These are phyloP conservation scores for Phataginus tetradactyla DNA, from an alignment of 2,797 vertebrate genomes.

Conservation along the genomic window DNA sequence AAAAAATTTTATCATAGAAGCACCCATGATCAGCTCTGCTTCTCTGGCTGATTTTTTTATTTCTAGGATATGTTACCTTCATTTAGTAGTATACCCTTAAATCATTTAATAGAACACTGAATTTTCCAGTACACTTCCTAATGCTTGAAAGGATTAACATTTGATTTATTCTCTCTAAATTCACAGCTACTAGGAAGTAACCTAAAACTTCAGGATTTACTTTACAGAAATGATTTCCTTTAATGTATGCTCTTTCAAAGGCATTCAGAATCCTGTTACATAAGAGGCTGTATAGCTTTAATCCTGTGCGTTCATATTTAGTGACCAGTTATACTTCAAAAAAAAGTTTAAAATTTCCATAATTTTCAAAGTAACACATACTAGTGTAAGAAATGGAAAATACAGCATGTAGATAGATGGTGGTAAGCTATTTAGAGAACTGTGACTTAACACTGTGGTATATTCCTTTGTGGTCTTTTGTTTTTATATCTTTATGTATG, in stretches of 20 bases:
- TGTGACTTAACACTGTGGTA: not conserved
- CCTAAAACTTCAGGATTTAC: constrained; percentile 85
- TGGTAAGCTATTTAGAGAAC: constrained; percentile 10
- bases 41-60: not conserved
- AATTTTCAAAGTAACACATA: constrained; percentile 28
- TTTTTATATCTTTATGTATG: not conserved
- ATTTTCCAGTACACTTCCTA: constrained; percentile 75
- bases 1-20: not conserved
- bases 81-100: constrained; percentile 34
- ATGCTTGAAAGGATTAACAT: constrained; percentile 85
- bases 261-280: constrained; percentile 82
- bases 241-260: constrained; percentile 78
- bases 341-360: not conserved
- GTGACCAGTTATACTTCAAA: constrained; percentile 43
- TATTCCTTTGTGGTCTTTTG: not conserved
- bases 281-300: constrained; percentile 77
- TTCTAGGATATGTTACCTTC: constrained; percentile 38
- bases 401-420: not conserved
- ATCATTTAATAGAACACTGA: constrained; percentile 60
- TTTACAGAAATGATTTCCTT: constrained; percentile 82
- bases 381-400: constrained; percentile 1
- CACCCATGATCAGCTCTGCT: not conserved
- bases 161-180: constrained; percentile 84
- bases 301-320: constrained; percentile 74
- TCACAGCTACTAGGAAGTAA: constrained; percentile 84